A percentile compares a stretch with the other conserved stretches of the same genome.
These are phyloP conservation scores for Pipistrellus pipistrellus DNA, from an alignment of 2,797 vertebrate genomes.

Conservation along the genomic window DNA sequence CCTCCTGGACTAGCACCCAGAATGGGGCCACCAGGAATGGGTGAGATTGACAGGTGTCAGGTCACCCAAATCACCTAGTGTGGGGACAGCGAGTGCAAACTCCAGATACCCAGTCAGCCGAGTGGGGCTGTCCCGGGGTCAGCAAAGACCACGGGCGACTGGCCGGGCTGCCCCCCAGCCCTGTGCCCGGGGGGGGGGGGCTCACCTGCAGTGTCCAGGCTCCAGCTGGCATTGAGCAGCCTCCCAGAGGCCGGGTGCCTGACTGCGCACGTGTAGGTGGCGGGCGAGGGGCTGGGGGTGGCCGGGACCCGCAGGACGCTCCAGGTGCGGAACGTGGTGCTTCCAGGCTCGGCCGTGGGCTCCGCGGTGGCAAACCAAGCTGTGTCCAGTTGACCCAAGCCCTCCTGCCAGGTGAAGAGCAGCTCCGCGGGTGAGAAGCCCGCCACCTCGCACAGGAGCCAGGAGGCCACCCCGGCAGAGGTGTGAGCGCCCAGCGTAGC, in stretches of 20 bases:
- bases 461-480: neutral
- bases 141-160: accelerated
- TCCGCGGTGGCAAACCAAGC: neutral
- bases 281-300: accelerated
- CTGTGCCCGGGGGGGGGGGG: accelerated
- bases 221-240: neutral
- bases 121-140: accelerated
- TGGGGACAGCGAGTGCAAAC: neutral
- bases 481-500: accelerated
- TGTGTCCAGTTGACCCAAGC: accelerated
- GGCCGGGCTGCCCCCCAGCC: accelerated
- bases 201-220: neutral
- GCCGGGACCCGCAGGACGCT: conserved; percentile 21
- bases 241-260: conserved; percentile 35
- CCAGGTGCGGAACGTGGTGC: neutral
- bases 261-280: conserved; percentile 28
- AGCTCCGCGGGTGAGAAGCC: conserved; percentile 43
- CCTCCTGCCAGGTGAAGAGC: conserved; percentile 48
- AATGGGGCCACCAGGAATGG: conserved; percentile 38
- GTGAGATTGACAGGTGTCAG: neutral
- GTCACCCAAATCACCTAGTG: neutral
- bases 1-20: neutral
- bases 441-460: conserved; percentile 62
- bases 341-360: neutral
- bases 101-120: accelerated